Base-by-base conservation (phyloP, 2,888 invertebrate species). In the Platycheirus albimanus region DNA sequence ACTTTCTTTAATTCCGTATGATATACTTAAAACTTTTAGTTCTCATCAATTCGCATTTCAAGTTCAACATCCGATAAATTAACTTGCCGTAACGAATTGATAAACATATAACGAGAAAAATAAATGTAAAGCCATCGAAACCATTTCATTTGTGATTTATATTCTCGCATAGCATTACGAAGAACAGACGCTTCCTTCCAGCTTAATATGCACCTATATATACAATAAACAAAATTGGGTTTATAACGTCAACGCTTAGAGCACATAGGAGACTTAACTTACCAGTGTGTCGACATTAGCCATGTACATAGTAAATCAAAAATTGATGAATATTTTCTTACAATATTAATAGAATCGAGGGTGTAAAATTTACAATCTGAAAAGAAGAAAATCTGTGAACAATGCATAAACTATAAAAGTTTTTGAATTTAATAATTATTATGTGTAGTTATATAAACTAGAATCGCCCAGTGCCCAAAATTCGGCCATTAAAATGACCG, bases 61-160 rank as follows among this genome's bases (percentile, higher is more conserved):
- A 96, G 91, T 88, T 96, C 96, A 78, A 96, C 93, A 88, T 96
- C 96, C 0, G 94, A 93, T 13, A 94, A 91, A 88, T 94, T 95
- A 87, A 96, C 93, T 89, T 95, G 93, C 85, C 95, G 93, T 71
- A 97, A 92, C 0, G 97, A 96, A 90, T 99, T 99, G 83, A 99
- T 95, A 85, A 96, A 92, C 92, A 97, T 95, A 89, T 98, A 99
- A 67, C 98, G 93, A 11, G 98, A 98, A 91, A 97, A 96, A 45
- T 94, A 89, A 87, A 99, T 94, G 89, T 98, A 99, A 3, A 99
- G 92, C 88, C 94, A 93, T 70, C 99, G 93, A 91, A 97, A 99
- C 99, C 99, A 99, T 41, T 97, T 94, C 92, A 97, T 94, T 90
- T 99, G 99, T n/a, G 97, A 97, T 86, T 92, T 91, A 90, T 99